Conservation (phyloP, 2,888 invertebrate genomes). For the Melieria omissa region DNA sequence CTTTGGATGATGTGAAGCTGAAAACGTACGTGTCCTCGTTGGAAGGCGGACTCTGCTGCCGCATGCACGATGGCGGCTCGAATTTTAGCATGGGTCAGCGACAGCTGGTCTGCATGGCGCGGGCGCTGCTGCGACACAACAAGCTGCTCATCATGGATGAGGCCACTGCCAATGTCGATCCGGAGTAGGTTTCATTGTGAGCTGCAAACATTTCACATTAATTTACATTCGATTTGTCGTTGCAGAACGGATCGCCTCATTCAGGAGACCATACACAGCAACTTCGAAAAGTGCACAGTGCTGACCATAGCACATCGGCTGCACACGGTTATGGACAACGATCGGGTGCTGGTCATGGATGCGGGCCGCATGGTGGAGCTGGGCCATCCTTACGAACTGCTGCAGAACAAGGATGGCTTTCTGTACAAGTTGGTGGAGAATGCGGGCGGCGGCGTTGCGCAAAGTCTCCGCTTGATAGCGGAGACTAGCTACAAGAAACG, state of each 20-base stretch:
- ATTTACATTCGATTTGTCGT: background rate
- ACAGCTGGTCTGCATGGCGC: constrained; percentile 87
- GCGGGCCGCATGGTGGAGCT: constrained; percentile 78
- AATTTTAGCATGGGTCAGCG: constrained; percentile 91
- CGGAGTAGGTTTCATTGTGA: constrained; percentile 71
- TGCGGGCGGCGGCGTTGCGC: constrained; percentile 73
- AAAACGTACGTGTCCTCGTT: constrained; percentile 74
- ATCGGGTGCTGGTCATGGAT: constrained; percentile 86
- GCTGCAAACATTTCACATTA: background rate
- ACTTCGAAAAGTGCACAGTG: constrained; percentile 85
- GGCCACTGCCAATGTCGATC: constrained; percentile 92
- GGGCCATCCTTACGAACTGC: constrained; percentile 78
- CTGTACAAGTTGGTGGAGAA: constrained; percentile 77
- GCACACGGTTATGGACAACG: constrained; percentile 91
- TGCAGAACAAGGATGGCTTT: constrained; percentile 70
- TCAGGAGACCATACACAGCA: constrained; percentile 82
- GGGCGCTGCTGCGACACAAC: constrained; percentile 82
- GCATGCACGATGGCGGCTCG: constrained; percentile 79
- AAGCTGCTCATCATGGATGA: constrained; percentile 88
- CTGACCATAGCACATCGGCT: constrained; percentile 92
- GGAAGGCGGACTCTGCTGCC: constrained; percentile 70
- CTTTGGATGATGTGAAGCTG: constrained; percentile 81
- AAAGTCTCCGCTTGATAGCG: constrained; percentile 71
- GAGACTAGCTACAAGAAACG: constrained; percentile 67
- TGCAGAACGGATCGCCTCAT: constrained; percentile 84